Conservation (phyloP, 2,797 vertebrate species). For the Neopelma chrysocephalum region DNA sequence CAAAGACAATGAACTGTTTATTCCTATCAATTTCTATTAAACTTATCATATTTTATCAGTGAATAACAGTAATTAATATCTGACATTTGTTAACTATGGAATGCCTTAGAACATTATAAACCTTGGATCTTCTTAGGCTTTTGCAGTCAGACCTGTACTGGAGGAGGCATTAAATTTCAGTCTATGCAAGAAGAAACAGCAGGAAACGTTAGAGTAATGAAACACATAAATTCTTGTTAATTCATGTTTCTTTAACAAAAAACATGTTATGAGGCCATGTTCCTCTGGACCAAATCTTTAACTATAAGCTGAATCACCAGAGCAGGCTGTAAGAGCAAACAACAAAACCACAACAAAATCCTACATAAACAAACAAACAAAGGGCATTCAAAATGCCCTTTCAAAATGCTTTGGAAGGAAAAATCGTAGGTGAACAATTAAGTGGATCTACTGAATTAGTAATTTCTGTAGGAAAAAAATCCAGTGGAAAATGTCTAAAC, state of each 20-base stretch:
- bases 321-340: not conserved
- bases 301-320: not conserved
- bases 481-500: not conserved
- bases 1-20: not conserved
- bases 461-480: not conserved
- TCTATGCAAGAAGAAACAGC: not conserved
- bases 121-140: not conserved
- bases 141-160: not conserved
- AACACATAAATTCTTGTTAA: not conserved
- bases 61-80: not conserved
- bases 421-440: not conserved
- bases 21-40: not conserved
- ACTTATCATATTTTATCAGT: not conserved
- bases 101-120: not conserved
- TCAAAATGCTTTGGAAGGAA: not conserved
- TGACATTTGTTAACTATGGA: not conserved
- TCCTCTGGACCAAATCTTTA: not conserved
- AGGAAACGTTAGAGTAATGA: not conserved
- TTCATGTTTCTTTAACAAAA: not conserved
- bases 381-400: not conserved
- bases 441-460: not conserved
- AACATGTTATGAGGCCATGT: no score
- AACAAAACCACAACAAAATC: not conserved
- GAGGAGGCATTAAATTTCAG: not conserved
- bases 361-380: not conserved